Conservation (phyloP, 2,888 invertebrate species). For the Heliconius aoede region DNA sequence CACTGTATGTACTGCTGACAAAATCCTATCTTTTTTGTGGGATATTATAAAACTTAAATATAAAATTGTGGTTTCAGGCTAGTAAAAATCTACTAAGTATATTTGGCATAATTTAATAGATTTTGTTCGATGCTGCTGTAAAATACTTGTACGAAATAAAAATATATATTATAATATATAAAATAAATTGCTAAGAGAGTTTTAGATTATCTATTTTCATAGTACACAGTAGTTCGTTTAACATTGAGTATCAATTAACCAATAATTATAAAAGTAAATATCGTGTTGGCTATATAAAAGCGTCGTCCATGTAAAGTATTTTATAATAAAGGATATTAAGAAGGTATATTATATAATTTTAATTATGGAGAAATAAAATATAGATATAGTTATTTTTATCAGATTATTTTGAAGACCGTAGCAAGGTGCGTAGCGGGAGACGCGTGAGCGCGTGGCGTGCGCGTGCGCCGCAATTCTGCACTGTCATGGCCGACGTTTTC, state of each 20-base stretch:
- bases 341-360: not conserved
- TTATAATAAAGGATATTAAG: no score
- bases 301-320: no score
- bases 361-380: not conserved
- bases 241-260: not conserved
- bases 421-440: constrained; percentile 68
- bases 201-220: not conserved
- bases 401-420: constrained; percentile 59
- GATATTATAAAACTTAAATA: not conserved
- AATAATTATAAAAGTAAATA: not conserved
- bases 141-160: not conserved
- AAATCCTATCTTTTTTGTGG: constrained; percentile 14
- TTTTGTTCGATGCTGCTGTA: no score
- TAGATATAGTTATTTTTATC: not conserved
- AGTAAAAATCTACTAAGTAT: not conserved
- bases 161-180: not conserved
- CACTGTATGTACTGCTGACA: constrained; percentile 56
- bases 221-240: no score
- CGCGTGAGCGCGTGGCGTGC: constrained; percentile 62
- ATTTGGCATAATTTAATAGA: not conserved
- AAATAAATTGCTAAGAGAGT: not conserved
- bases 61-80: not conserved
- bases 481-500: constrained; percentile 75
- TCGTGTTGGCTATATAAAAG: not conserved
- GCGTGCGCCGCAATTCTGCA: constrained; percentile 68